Evolutionary conservation across 1,140 invertebrate genomes (phyloP), one percentile per base, ranked within the genome.

Genomic region (Melipona quadrifasciata): DNA sequence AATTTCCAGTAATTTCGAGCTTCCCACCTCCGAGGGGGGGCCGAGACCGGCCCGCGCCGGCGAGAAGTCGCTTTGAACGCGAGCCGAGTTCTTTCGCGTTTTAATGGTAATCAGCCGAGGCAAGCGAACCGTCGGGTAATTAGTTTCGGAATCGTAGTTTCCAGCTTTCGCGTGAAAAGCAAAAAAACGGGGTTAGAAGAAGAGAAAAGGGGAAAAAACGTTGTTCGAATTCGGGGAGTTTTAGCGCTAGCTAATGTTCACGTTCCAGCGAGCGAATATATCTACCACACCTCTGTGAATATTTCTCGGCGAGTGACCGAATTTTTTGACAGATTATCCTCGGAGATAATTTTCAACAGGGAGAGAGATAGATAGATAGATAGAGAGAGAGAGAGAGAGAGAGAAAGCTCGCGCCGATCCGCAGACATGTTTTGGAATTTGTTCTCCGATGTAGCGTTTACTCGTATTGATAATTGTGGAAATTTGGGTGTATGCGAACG

Each of bases 1-100:
- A 87, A 85, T 84, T 88, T 87, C 64, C 70, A 57, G 27, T 71
- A 75, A 88, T 88, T 85, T 88, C 79, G 82, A 74, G 71, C 84
- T 84, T 24, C 1, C 68, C 51, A 16, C 39, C 58, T 51, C 39
- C 1, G 24, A 2, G 12, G 5, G 12, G 24, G 55, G 6, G 55
- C 19, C 6, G 16, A 47, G 16, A 31, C 1, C n/a, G 19, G n/a
- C 17, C 6, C 1, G 16, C 8, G 65, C 6, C 34, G 53, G 51
- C 10, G 27, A 55, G 24, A 65, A 55, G 80, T 31, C 71, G 27
- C 71, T 53, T 12, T n/a, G 27, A 61, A 19, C 51, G 2, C 11
- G 17, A 1, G 34, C 58, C 21, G 0, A 34, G 5, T n/a, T 31
- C 67, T 31, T n/a, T 19, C n/a, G 21, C 47, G n/a, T 16, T 31